phyloP scores from a whole-genome alignment of 2,797 vertebrate genomes.

The Vespertilio murinus region DNA sequence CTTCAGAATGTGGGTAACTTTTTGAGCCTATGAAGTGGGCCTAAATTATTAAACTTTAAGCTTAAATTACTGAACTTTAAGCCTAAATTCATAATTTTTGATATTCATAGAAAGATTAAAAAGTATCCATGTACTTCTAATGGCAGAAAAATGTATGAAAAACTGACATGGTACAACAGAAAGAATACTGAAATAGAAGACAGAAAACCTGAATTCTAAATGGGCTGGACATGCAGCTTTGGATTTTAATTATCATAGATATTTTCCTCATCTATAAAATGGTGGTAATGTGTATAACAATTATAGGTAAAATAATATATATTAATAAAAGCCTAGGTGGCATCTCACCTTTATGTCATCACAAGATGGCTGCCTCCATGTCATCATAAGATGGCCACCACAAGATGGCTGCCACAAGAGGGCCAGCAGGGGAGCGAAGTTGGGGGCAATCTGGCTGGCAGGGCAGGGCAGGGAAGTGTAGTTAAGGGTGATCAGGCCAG shows the following conservation, averaged over 20 bases:
- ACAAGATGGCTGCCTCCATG: too few species aligned
- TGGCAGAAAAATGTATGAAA: background rate
- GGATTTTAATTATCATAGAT: background rate
- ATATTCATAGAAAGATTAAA: background rate
- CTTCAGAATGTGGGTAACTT: background rate
- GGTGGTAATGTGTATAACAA: background rate
- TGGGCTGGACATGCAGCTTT: background rate
- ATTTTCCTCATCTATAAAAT: background rate
- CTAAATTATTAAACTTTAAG: slow-evolving; percentile 15
- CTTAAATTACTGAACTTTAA: background rate
- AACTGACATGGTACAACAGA: background rate
- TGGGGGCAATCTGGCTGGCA: too few species aligned
- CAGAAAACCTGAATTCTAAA: background rate
- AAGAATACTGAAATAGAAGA: background rate
- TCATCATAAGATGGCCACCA: too few species aligned
- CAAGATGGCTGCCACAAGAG: too few species aligned
- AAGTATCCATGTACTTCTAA: background rate
- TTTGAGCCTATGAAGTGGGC: background rate
- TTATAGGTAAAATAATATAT: background rate
- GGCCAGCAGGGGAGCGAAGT: too few species aligned
- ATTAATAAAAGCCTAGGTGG: too few species aligned
- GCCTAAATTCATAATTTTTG: background rate
- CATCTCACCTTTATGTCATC: too few species aligned
- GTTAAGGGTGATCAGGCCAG: too few species aligned
- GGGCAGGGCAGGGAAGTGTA: too few species aligned